Percentiles rank a stretch among this genome's conserved stretches.
These are phyloP conservation scores for Drosophila picticornis DNA, from an alignment of 2,888 invertebrate genomes.

Conservation along the genomic window DNA sequence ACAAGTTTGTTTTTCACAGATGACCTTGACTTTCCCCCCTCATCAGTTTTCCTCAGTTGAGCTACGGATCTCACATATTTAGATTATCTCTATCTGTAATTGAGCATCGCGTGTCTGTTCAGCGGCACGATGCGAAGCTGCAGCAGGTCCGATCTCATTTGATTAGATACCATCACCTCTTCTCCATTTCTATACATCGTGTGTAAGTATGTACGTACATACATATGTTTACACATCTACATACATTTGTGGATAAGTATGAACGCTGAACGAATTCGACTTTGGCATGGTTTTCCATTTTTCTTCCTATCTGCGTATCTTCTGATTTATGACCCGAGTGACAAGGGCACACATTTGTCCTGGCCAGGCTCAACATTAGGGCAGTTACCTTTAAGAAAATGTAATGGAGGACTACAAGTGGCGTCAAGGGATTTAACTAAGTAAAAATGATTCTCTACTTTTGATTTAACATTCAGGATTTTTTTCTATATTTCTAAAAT, in stretches of 20 bases:
- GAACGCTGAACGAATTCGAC: conserved; percentile 17
- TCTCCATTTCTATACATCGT: conserved; percentile 5
- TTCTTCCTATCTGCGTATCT: conserved; percentile 40
- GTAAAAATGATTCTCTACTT: background rate
- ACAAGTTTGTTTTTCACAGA: conserved; percentile 3
- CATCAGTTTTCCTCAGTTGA: conserved; percentile 54
- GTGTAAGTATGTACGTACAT: conserved; percentile 4
- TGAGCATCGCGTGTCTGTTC: conserved; percentile 65
- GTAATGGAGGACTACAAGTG: conserved; percentile 18
- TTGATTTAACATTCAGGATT: background rate
- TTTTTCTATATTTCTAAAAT: background rate
- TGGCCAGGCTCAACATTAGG: conserved; percentile 13
- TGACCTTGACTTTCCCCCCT: conserved; percentile 10
- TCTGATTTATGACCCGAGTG: conserved; percentile 62
- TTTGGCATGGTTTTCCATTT: conserved; percentile 1
- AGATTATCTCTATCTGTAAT: conserved; percentile 81
- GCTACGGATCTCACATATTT: conserved; percentile 36
- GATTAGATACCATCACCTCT: conserved; percentile 28
- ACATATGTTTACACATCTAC: conserved; percentile 1
- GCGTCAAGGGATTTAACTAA: conserved; percentile 3
- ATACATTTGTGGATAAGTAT: conserved; percentile 16
- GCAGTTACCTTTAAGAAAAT: conserved; percentile 13
- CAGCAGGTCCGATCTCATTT: conserved; percentile 48
- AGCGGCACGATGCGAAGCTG: conserved; percentile 4
- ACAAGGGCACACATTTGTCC: conserved; percentile 64